Base-by-base conservation (phyloP, 2,888 invertebrate genomes). In the Drosophila birchii region DNA sequence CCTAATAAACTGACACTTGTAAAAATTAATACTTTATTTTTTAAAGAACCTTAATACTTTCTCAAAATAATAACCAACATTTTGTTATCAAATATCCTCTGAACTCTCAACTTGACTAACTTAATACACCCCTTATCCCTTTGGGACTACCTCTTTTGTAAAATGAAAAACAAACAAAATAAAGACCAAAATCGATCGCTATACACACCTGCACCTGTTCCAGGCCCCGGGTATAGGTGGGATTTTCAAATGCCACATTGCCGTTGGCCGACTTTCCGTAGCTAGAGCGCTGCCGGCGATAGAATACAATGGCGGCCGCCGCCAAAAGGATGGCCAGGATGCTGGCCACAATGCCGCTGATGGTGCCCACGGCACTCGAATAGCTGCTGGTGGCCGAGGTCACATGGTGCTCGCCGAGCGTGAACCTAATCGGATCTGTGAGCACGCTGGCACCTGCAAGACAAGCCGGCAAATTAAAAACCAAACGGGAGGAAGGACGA, bases 201-300 rank as follows among this genome's bases (percentile, higher is more conserved):
- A 70, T 73, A 92, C 94, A 93, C 92, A 95, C 96, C 93, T 96
- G 96, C 58, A 95, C 94, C 82, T 95, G 95, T 86, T 96, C 96
- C 74, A 96, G 94, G 89, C 96, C 96, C 70, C 96, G 94, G 77
- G 96, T 94, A 92, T 96, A 96, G 91, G 96, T 96, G 12, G 97
- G 96, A 92, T 97, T 97, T 92, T 96, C 96, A 91, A 97, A 97
- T 18, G 96, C 96, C 64, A 96, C 96, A 39, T 84, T 84, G 74
- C 96, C 96, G 86, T 95, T 95, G 73, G 95, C 90, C 20, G 89
- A 86, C 71, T 92, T 90, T 76, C 92, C 90, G 58, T 89, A 84
- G 56, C 88, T 84, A 57, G 89, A 91, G 61, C 91, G 91, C 69
- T 91, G 90, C 26, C 92, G 92, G 38, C 92, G 91, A 78, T 92